phyloP scores from a whole-genome alignment of 2,888 invertebrate species.

The Pristionchus japonicus region DNA sequence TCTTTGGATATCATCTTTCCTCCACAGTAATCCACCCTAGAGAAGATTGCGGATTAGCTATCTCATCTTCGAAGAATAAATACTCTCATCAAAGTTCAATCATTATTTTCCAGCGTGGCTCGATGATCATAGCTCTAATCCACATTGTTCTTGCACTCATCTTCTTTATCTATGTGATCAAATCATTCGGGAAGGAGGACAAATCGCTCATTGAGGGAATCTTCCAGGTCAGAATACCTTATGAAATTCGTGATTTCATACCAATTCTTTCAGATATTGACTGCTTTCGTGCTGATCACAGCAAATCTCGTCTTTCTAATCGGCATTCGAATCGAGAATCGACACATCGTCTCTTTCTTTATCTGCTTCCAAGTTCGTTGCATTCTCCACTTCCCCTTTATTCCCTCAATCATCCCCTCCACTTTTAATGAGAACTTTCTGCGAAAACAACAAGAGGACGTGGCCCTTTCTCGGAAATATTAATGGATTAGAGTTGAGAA shows the following conservation, averaged over 20 bases:
- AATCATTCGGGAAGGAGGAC: constrained; percentile 16
- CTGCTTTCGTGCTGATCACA: constrained; percentile 37
- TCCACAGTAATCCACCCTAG: neutral
- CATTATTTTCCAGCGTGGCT: no score
- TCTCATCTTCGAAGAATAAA: neutral
- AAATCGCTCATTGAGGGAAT: constrained; percentile 45
- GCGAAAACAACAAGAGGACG: neutral
- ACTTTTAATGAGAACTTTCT: neutral
- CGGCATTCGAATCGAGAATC: constrained; percentile 41
- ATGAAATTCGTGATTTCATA: neutral
- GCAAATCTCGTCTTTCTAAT: constrained; percentile 47
- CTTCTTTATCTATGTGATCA: constrained; percentile 54
- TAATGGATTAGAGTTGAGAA: constrained; percentile 14
- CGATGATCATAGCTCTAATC: constrained; percentile 55
- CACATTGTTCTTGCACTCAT: constrained; percentile 55
- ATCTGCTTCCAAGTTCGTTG: constrained; percentile 45
- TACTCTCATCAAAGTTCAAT: no score
- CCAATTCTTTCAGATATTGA: constrained; percentile 34
- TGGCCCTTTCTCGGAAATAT: neutral
- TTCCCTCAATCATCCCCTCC: neutral
- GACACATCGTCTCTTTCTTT: constrained; percentile 47
- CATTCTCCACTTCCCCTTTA: neutral
- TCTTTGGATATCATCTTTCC: no score
- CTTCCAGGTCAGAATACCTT: constrained; percentile 27
- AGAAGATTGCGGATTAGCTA: neutral